phyloP scores from a whole-genome alignment of 2,113 vertebrate species.

The Plotosus lineatus region DNA sequence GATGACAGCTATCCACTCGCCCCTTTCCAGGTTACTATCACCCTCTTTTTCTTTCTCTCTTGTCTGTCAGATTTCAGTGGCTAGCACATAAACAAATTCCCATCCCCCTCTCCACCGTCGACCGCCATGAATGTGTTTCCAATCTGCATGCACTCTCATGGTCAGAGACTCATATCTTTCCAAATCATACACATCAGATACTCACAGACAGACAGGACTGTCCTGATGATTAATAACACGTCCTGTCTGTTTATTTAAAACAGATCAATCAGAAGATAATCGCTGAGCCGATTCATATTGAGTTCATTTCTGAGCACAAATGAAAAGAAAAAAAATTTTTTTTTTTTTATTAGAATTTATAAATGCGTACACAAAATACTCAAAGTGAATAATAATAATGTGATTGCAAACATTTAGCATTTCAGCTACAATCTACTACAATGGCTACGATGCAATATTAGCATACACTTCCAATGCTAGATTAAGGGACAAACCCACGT shows the following conservation, averaged over 20 bases:
- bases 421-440: neutral
- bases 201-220: conserved; percentile 2
- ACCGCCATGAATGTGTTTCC: conserved; percentile 30
- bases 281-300: neutral
- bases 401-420: neutral
- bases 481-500: neutral
- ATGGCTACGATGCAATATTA: neutral
- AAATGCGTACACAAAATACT: neutral
- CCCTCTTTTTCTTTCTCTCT: conserved; percentile 32
- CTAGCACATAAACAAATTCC: conserved; percentile 31
- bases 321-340: neutral
- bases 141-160: conserved; percentile 24
- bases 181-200: conserved; percentile 33
- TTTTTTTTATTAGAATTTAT: no score
- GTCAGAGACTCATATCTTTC: conserved; percentile 15
- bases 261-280: conserved; percentile 7
- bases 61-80: conserved; percentile 1
- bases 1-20: conserved; percentile 55
- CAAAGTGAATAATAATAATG: neutral
- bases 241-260: conserved; percentile 10
- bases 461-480: neutral
- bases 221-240: conserved; percentile 11
- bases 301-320: neutral
- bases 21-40: conserved; percentile 20
- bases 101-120: conserved; percentile 7